Evolutionary conservation across 1,140 invertebrate species (phyloP).

Genomic region (Drosophila watanabei): DNA sequence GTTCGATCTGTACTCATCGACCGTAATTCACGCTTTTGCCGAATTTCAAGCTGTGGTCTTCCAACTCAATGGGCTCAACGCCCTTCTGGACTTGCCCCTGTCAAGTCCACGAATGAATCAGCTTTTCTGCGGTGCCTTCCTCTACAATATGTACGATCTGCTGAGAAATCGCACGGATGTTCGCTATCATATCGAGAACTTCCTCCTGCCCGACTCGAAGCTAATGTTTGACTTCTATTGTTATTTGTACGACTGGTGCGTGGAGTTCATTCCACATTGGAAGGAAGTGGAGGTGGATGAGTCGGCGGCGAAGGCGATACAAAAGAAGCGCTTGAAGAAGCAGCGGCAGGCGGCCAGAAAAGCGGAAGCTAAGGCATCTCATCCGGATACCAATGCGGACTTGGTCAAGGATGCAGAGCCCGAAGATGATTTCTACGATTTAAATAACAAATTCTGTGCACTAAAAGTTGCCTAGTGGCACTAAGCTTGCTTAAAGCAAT

Average conservation of each 20-base stretch:
- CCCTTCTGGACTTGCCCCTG: conserved; percentile 88
- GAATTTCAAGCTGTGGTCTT: conserved; percentile 90
- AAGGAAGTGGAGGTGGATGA: conserved; percentile 45
- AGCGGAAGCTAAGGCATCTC: conserved; percentile 20
- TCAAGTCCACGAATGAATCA: conserved; percentile 86
- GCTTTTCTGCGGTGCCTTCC: conserved; percentile 90
- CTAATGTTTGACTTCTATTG: conserved; percentile 86
- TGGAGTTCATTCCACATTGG: conserved; percentile 65
- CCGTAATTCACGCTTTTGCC: conserved; percentile 89
- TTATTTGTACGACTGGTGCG: conserved; percentile 71
- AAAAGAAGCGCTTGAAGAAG: conserved; percentile 78
- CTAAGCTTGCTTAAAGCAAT: not conserved
- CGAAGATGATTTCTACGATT: conserved; percentile 75
- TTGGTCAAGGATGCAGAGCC: conserved; percentile 44
- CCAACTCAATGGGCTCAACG: conserved; percentile 89
- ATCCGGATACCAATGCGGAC: conserved; percentile 62
- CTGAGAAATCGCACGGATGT: conserved; percentile 87
- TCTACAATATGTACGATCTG: conserved; percentile 90
- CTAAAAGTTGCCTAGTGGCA: conserved; percentile 50
- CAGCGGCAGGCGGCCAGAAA: conserved; percentile 68
- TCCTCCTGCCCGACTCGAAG: conserved; percentile 86
- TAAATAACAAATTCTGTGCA: conserved; percentile 85
- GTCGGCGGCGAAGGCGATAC: conserved; percentile 35
- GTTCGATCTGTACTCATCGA: conserved; percentile 88
- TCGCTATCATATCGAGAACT: conserved; percentile 86